Conservation (phyloP, 2,113 vertebrate genomes). For the Seriola quinqueradiata region DNA sequence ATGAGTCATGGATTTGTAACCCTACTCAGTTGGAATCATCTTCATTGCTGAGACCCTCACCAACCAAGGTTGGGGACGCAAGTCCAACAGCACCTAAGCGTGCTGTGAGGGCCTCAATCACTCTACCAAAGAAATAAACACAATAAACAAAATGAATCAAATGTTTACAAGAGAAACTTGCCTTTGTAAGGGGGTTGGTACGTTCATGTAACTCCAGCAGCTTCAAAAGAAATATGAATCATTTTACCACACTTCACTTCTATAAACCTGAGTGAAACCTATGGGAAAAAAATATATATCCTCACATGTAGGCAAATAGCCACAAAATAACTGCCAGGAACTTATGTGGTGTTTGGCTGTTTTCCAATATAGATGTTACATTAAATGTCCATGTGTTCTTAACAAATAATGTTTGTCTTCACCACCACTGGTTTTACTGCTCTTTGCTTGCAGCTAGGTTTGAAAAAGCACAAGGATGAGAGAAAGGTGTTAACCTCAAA, state of each 20-base stretch:
- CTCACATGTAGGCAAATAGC: constrained; percentile 94
- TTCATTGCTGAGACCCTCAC: constrained; percentile 94
- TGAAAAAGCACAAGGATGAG: constrained; percentile 83
- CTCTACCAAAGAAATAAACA: constrained; percentile 85
- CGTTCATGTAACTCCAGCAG: constrained; percentile 98
- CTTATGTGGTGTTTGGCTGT: constrained; percentile 87
- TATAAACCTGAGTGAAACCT: constrained; percentile 99
- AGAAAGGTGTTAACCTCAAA: constrained; percentile 99
- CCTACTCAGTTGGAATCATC: constrained; percentile 82
- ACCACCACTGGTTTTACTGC: constrained; percentile 91
- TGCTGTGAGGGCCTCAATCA: constrained; percentile 94
- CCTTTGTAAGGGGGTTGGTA: constrained; percentile 95
- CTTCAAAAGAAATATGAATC: constrained; percentile 98
- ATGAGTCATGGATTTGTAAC: constrained; percentile 89
- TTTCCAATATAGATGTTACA: constrained; percentile 85
- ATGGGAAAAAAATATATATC: constrained; percentile 89
- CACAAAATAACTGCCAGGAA: constrained; percentile 79
- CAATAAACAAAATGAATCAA: constrained; percentile 76
- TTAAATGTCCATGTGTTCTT: constrained; percentile 91
- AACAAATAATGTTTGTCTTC: constrained; percentile 85
- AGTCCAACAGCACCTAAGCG: constrained; percentile 97
- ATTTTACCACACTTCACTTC: constrained; percentile 99
- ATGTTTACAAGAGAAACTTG: constrained; percentile 97
- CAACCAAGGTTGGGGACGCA: constrained; percentile 97
- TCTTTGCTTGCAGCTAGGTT: constrained; percentile 90